These are phyloP conservation scores for Chalcosyrphus nemorum DNA, from an alignment of 2,888 invertebrate species.

Conservation along the genomic window DNA sequence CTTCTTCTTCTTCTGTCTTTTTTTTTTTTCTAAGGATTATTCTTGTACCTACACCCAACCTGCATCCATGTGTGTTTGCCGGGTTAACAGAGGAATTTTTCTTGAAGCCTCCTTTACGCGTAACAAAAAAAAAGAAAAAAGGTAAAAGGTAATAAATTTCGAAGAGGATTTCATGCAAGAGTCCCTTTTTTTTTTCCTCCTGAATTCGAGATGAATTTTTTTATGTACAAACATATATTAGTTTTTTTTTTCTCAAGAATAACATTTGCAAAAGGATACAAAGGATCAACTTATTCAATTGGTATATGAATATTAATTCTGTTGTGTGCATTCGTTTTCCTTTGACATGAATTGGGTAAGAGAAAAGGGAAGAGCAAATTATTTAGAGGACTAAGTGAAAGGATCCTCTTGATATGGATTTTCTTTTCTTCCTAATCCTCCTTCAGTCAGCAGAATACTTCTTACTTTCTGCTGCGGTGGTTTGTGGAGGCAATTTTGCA, in stretches of 20 bases:
- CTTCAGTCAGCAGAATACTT: no score
- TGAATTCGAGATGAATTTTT: not conserved
- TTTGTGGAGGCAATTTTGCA: no score
- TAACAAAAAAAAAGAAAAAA: not conserved
- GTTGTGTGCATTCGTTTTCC: not conserved
- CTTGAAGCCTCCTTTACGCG: not conserved
- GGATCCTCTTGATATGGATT: not conserved
- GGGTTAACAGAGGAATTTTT: not conserved
- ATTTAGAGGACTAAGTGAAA: not conserved
- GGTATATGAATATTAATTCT: conserved; percentile 31
- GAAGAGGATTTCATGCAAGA: not conserved
- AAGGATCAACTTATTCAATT: conserved; percentile 30
- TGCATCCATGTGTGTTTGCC: not conserved
- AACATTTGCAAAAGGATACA: conserved; percentile 13
- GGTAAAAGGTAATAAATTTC: conserved; percentile 30
- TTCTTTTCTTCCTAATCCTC: not conserved
- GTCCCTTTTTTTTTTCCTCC: no score
- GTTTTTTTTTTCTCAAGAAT: no score
- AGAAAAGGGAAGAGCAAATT: no score
- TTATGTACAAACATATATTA: no score
- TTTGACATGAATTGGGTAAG: not conserved
- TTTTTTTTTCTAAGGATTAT: no score
- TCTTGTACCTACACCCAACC: no score
- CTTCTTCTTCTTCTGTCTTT: not conserved
- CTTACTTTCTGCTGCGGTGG: no score